Percentiles rank a stretch among this genome's conserved stretches.
These are phyloP conservation scores for Kryptolebias ocellatus DNA, from an alignment of 2,797 vertebrate genomes.

Conservation along the genomic window DNA sequence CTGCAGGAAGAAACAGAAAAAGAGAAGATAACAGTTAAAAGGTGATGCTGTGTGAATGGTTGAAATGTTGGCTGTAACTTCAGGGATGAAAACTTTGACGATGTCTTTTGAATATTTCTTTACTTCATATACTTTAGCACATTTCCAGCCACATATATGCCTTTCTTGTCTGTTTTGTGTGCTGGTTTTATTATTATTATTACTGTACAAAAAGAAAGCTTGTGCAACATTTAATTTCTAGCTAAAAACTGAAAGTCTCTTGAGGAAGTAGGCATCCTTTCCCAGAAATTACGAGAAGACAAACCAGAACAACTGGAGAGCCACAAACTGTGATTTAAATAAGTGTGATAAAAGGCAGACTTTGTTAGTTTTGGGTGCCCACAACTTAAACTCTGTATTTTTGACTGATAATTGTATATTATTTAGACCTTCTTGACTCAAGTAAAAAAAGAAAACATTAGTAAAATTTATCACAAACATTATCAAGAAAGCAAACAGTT, in stretches of 20 bases:
- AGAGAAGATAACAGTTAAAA: background rate
- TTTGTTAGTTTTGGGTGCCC: constrained; percentile 33
- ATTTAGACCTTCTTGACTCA: constrained; percentile 53
- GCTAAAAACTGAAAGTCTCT: constrained; percentile 8
- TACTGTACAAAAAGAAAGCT: background rate
- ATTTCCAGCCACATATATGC: background rate
- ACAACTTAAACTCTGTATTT: constrained; percentile 31
- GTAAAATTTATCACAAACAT: constrained; percentile 5
- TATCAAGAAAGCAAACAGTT: too few species aligned
- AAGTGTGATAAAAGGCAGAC: constrained; percentile 28
- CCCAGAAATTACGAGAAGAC: constrained; percentile 8
- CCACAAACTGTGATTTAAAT: constrained; percentile 23
- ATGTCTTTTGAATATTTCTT: background rate
- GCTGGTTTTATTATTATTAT: background rate
- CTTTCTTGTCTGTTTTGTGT: background rate
- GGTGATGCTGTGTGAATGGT: background rate
- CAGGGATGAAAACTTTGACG: background rate
- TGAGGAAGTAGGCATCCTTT: constrained; percentile 1
- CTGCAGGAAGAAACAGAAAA: constrained; percentile 32
- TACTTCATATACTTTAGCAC: background rate
- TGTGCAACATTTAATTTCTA: constrained; percentile 1
- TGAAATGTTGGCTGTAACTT: background rate
- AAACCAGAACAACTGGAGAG: background rate
- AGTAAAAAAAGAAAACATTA: constrained; percentile 41
- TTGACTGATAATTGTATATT: constrained; percentile 36